Percentiles rank a stretch among this genome's conserved stretches.
phyloP scores from a whole-genome alignment of 2,113 vertebrate species.

The Coracopsis vasa region DNA sequence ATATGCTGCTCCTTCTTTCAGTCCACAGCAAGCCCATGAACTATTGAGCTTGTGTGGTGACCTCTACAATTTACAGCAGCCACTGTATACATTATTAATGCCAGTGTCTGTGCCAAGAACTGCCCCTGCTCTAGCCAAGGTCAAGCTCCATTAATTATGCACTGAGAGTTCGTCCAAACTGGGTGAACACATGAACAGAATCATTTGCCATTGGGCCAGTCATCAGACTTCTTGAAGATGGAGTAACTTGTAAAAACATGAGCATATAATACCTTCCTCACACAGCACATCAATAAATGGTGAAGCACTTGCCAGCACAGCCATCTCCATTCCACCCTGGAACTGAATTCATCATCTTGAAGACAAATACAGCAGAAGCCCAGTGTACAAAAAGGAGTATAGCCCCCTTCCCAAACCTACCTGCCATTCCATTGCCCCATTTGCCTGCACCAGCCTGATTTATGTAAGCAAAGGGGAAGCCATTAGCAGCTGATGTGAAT shows the following conservation, averaged over 20 bases:
- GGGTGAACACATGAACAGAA: not conserved
- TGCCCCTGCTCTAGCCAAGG: not conserved
- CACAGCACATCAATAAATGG: not conserved
- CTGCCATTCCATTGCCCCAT: not conserved
- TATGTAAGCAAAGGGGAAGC: not conserved
- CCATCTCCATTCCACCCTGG: not conserved
- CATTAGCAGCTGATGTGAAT: not conserved
- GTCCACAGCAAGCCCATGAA: not conserved
- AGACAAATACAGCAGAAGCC: not conserved
- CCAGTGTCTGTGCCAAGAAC: not conserved
- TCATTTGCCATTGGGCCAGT: not conserved
- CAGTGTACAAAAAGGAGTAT: fast-evolving
- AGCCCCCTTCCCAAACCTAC: not conserved
- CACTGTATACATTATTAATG: not conserved
- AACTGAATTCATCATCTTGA: not conserved
- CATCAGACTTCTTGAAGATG: not conserved
- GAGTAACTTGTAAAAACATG: not conserved
- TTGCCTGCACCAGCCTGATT: not conserved
- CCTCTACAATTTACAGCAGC: not conserved
- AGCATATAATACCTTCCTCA: not conserved
- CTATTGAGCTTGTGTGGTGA: not conserved
- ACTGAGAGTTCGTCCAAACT: not conserved
- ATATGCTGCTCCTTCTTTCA: not conserved
- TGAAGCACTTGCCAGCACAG: not conserved
- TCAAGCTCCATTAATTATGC: not conserved